phyloP scores from a whole-genome alignment of 2,113 vertebrate genomes.

The Typhlomys cinereus region DNA sequence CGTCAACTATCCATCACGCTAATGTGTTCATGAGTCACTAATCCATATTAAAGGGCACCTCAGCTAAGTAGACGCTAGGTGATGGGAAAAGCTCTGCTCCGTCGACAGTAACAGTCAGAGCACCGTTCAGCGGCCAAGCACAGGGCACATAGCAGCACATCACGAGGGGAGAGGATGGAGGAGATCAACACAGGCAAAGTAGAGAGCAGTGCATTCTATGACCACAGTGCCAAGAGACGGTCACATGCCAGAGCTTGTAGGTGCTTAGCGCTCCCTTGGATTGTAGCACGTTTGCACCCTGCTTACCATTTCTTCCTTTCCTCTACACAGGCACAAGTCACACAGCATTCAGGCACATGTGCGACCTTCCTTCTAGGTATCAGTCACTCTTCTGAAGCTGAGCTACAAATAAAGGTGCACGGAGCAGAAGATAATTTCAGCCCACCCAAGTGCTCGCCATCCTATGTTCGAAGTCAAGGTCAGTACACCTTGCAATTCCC shows the following conservation, averaged over 20 bases:
- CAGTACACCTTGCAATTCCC: background rate
- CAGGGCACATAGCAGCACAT: background rate
- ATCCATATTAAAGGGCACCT: slow-evolving; percentile 46
- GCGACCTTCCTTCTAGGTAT: background rate
- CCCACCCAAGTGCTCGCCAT: background rate
- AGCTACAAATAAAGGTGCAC: background rate
- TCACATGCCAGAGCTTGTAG: background rate
- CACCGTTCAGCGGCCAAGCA: background rate
- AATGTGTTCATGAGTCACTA: slow-evolving; percentile 46
- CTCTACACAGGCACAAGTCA: background rate
- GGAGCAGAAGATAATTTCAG: background rate
- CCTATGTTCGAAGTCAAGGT: background rate
- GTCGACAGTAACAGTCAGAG: background rate
- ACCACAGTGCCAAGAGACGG: background rate
- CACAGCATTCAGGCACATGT: background rate
- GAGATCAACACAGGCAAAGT: background rate
- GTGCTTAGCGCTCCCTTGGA: too few relatives aligned
- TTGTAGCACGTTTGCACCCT: too few relatives aligned
- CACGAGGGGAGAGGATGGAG: background rate
- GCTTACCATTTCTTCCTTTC: background rate
- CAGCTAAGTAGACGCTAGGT: slow-evolving; percentile 23
- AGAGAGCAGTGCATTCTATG: background rate
- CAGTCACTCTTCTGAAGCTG: background rate
- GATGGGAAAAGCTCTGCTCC: slow-evolving; percentile 8
- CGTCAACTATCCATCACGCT: slow-evolving; percentile 39